Conservation (phyloP, 2,113 vertebrate genomes). For the Pithys albifrons region DNA sequence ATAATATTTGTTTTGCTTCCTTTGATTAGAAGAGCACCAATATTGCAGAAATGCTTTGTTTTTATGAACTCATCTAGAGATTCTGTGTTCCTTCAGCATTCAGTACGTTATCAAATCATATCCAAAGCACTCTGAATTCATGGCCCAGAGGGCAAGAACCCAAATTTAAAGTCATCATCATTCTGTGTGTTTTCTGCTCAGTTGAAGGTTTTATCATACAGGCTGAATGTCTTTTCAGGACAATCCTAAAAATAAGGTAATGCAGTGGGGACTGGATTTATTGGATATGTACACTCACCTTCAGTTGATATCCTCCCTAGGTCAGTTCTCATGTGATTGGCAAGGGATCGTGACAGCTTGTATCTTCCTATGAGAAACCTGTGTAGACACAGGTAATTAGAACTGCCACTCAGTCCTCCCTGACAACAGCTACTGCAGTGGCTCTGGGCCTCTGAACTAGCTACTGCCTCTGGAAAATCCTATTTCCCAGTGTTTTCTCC, state of each 20-base stretch:
- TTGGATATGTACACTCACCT: slow-evolving; percentile 50
- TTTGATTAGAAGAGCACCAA: neutral
- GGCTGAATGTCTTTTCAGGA: slow-evolving; percentile 49
- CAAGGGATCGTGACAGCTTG: slow-evolving; percentile 75
- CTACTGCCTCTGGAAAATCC: slow-evolving; percentile 59
- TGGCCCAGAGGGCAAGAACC: slow-evolving; percentile 50
- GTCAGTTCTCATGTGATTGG: slow-evolving; percentile 76
- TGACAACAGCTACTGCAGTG: slow-evolving; percentile 37
- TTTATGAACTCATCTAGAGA: slow-evolving; percentile 21
- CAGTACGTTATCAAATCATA: slow-evolving; percentile 30
- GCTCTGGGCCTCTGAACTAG: slow-evolving; percentile 57
- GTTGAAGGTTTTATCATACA: slow-evolving; percentile 60
- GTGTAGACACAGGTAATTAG: slow-evolving; percentile 77
- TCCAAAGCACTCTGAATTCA: slow-evolving; percentile 47
- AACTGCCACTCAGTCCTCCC: slow-evolving; percentile 74
- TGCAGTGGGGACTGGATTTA: slow-evolving; percentile 64
- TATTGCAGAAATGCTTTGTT: neutral
- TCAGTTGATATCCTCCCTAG: slow-evolving; percentile 58
- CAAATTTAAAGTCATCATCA: slow-evolving; percentile 64
- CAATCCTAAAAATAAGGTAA: slow-evolving; percentile 69
- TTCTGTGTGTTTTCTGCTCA: slow-evolving; percentile 53
- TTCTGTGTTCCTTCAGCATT: neutral
- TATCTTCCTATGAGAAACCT: slow-evolving; percentile 66
- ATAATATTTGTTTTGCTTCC: neutral
- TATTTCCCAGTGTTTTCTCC: slow-evolving; percentile 26